Evolutionary conservation across 2,888 invertebrate genomes (phyloP).

Genomic region (Tanypteryx hageni): DNA sequence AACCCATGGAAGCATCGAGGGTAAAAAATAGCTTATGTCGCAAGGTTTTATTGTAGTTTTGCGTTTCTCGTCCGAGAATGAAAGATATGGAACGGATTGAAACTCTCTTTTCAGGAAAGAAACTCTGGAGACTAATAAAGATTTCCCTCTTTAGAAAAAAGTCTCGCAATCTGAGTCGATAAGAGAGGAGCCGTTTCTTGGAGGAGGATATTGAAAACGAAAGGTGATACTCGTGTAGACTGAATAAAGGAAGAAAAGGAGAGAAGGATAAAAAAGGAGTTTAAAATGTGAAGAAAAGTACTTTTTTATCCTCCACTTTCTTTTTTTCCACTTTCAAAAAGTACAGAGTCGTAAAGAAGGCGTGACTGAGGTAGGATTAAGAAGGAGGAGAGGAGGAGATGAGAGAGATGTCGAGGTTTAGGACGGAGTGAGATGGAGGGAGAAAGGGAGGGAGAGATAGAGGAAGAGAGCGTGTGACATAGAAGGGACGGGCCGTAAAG

Average conservation of each 20-base stretch:
- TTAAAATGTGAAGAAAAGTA: constrained; percentile 17
- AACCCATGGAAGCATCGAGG: too few species aligned
- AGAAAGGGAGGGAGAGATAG: too few species aligned
- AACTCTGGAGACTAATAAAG: constrained; percentile 13
- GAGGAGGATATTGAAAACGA: constrained; percentile 34
- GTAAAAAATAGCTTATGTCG: too few species aligned
- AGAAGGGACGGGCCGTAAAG: not conserved
- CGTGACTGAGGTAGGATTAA: too few species aligned
- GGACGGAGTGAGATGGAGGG: not conserved
- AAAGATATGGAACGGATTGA: not conserved
- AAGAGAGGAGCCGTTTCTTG: not conserved
- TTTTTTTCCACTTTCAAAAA: not conserved
- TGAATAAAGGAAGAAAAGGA: not conserved
- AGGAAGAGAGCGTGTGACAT: not conserved
- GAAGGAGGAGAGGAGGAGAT: not conserved
- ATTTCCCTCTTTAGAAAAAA: constrained; percentile 14
- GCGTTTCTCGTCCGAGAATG: not conserved
- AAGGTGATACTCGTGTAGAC: not conserved
- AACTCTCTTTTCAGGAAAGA: not conserved
- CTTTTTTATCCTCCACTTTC: not conserved
- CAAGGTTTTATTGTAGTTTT: too few species aligned
- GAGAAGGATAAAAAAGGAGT: not conserved
- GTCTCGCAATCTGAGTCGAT: constrained; percentile 8
- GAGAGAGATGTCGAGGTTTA: not conserved
- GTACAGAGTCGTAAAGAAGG: constrained; percentile 46